These are phyloP conservation scores for Epinotia demarniana DNA, from an alignment of 2,888 invertebrate species.

Conservation along the genomic window DNA sequence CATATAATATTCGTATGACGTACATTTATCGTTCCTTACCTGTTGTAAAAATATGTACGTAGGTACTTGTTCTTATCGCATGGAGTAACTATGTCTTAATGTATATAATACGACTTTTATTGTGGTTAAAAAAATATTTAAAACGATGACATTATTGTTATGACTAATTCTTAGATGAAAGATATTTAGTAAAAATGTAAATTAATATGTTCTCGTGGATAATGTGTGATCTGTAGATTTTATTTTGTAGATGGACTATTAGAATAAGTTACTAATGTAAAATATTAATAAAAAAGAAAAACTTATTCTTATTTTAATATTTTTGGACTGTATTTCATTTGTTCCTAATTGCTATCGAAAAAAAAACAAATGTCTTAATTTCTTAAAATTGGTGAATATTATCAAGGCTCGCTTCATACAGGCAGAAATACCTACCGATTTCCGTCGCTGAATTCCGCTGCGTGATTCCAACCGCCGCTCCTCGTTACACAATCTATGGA, in stretches of 20 bases:
- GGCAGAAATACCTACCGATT: too few species aligned
- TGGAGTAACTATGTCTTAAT: conserved; percentile 20
- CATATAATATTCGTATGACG: background rate
- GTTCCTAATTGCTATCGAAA: background rate
- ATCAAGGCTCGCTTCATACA: background rate
- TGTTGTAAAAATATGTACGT: background rate
- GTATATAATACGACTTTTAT: conserved; percentile 32
- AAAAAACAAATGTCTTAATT: background rate
- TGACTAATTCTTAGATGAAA: conserved; percentile 37
- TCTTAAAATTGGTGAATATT: background rate
- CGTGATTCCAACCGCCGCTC: too few species aligned
- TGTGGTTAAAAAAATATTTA: conserved; percentile 15
- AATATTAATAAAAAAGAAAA: background rate
- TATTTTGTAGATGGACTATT: conserved; percentile 60
- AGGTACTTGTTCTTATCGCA: conserved; percentile 3
- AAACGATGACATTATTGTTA: conserved; percentile 32
- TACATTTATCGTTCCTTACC: background rate
- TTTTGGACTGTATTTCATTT: background rate
- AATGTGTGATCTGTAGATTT: conserved; percentile 73
- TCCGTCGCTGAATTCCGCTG: too few species aligned
- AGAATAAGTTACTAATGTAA: conserved; percentile 51
- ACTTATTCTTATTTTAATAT: background rate
- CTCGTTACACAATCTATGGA: too few species aligned
- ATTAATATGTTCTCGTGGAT: conserved; percentile 67
- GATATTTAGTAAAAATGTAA: conserved; percentile 64